A percentile compares a stretch with the other conserved stretches of the same genome.
Evolutionary conservation across 2,113 vertebrate genomes (phyloP).

Genomic region (Proterorhinus semilunaris): DNA sequence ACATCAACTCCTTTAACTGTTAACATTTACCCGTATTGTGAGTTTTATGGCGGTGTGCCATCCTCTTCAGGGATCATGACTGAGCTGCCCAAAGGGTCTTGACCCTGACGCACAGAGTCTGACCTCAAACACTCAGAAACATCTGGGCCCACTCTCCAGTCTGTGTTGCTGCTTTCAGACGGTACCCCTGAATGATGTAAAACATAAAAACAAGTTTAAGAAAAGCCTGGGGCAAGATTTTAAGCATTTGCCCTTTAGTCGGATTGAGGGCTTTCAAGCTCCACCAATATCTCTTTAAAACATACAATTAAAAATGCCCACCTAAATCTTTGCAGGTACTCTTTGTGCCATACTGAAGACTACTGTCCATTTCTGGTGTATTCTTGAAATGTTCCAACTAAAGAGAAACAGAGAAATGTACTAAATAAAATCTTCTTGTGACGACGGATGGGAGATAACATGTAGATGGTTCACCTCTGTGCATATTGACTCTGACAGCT

Average conservation of each 20-base stretch:
- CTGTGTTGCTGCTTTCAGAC: constrained; percentile 21
- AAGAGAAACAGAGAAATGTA: constrained; percentile 19
- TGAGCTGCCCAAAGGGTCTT: constrained; percentile 71
- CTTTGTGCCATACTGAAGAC: constrained; percentile 52
- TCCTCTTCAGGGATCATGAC: constrained; percentile 39
- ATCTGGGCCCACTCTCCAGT: constrained; percentile 18
- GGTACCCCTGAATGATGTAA: constrained; percentile 39
- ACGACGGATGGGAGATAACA: constrained; percentile 1
- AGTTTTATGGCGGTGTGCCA: not conserved
- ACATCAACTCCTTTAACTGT: not conserved
- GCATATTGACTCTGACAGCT: constrained; percentile 66
- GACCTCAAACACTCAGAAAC: constrained; percentile 69
- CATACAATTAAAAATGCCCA: constrained; percentile 26
- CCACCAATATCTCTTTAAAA: too few species aligned
- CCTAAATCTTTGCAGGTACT: constrained; percentile 40
- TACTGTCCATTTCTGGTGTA: constrained; percentile 38
- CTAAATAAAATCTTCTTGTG: not conserved
- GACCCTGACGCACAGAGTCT: constrained; percentile 50
- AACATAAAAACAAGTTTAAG: not conserved
- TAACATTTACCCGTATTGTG: not conserved
- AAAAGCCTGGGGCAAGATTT: not conserved
- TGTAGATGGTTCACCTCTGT: constrained; percentile 57
- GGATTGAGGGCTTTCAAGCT: too few species aligned
- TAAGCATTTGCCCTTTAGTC: too few species aligned
- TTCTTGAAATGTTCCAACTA: constrained; percentile 64